Conservation (phyloP, 2,797 vertebrate genomes). For the Enteromius radiatus region DNA sequence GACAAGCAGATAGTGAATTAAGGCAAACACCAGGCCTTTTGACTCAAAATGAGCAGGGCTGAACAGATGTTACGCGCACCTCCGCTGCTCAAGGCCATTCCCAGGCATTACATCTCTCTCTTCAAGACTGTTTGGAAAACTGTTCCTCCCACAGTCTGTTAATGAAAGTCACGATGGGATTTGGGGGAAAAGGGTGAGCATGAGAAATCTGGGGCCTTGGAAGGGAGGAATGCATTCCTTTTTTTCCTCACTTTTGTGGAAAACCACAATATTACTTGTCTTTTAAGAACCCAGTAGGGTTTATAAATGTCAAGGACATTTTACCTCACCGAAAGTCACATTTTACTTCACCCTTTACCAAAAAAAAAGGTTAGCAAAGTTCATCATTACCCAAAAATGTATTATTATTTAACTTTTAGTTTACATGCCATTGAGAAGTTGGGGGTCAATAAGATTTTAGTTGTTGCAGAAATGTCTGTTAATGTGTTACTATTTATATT, state of each 20-base stretch:
- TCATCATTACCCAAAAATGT: not conserved
- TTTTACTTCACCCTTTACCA: not conserved
- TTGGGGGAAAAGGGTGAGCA: not conserved
- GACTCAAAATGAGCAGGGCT: conserved; percentile 21
- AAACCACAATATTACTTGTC: conserved; percentile 1
- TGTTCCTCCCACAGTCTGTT: conserved; percentile 27
- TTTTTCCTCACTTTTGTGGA: not conserved
- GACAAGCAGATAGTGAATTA: conserved; percentile 9
- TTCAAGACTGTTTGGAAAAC: conserved; percentile 35
- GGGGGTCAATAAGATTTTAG: not conserved
- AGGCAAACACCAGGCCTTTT: conserved; percentile 3
- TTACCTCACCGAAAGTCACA: not conserved
- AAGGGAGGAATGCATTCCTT: conserved; percentile 18
- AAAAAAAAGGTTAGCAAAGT: not conserved
- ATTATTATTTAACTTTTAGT: not conserved
- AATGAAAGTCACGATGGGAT: conserved; percentile 29
- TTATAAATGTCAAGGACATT: not conserved
- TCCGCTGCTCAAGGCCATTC: conserved; percentile 59
- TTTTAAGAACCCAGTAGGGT: not conserved
- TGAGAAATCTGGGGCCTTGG: conserved; percentile 36
- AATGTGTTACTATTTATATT: not conserved
- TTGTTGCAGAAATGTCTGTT: not conserved
- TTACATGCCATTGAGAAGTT: not conserved
- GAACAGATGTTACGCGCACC: conserved; percentile 39
- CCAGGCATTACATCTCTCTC: conserved; percentile 42